Conservation (phyloP, 1,140 invertebrate species). For the Zaprionus nigranus region DNA sequence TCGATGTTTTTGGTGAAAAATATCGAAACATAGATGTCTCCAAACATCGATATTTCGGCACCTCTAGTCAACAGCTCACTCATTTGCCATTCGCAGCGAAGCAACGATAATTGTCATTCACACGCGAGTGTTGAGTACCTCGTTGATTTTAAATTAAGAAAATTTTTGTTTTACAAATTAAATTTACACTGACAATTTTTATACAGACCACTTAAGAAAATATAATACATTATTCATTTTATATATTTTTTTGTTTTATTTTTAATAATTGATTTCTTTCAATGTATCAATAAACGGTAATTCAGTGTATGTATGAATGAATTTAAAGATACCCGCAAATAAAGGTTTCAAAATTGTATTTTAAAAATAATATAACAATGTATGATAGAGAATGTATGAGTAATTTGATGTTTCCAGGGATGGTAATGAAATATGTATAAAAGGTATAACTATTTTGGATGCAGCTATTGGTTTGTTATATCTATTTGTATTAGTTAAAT, state of each 20-base stretch:
- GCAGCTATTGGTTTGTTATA: conserved; percentile 17
- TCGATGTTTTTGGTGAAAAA: no score
- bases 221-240: no score
- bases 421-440: neutral
- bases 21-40: no score
- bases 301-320: neutral
- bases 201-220: no score
- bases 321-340: neutral
- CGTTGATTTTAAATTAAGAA: neutral
- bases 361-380: conserved; percentile 7
- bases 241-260: no score
- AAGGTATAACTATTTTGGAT: conserved; percentile 40
- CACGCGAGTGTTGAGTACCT: neutral
- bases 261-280: no score
- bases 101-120: conserved; percentile 27
- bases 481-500: neutral
- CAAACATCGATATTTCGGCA: no score
- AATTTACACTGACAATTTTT: neutral
- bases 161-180: neutral
- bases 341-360: conserved; percentile 9
- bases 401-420: neutral
- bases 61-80: conserved; percentile 61
- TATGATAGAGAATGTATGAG: neutral
- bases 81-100: conserved; percentile 28
- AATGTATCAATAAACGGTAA: no score